These are phyloP conservation scores for Falco rusticolus DNA, from an alignment of 2,797 vertebrate species.

Conservation along the genomic window DNA sequence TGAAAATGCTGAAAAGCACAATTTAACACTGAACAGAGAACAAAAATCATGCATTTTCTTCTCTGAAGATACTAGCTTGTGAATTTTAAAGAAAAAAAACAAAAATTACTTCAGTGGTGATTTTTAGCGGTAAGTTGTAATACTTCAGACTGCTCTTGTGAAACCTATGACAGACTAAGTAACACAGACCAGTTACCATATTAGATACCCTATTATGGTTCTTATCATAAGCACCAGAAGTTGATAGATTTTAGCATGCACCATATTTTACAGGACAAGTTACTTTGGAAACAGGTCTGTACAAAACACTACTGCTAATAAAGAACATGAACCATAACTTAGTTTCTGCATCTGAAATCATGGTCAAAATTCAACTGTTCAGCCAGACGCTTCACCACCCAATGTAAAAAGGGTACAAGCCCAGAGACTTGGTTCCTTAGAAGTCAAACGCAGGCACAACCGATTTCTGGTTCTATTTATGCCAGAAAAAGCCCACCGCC, in stretches of 20 bases:
- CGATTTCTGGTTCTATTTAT: background rate
- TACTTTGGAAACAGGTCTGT: background rate
- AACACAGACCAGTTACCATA: background rate
- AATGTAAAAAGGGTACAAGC: rapidly evolving
- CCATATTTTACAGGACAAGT: background rate
- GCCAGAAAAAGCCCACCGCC: background rate
- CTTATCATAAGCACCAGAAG: background rate
- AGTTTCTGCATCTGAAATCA: background rate
- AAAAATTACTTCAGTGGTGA: background rate
- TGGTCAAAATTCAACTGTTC: background rate
- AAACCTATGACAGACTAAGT: background rate
- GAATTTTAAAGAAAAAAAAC: background rate
- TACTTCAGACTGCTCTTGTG: background rate
- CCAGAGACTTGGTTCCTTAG: background rate
- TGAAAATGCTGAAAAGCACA: background rate
- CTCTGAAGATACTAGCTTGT: background rate
- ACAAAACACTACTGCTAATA: background rate
- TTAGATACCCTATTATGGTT: background rate
- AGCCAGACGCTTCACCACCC: background rate
- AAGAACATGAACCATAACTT: background rate
- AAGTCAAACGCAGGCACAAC: background rate
- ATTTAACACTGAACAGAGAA: background rate
- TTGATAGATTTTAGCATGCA: background rate
- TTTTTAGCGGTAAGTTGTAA: background rate
- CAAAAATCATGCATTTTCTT: background rate